phyloP scores from a whole-genome alignment of 2,888 invertebrate genomes.

The Hoplodrina blanda region DNA sequence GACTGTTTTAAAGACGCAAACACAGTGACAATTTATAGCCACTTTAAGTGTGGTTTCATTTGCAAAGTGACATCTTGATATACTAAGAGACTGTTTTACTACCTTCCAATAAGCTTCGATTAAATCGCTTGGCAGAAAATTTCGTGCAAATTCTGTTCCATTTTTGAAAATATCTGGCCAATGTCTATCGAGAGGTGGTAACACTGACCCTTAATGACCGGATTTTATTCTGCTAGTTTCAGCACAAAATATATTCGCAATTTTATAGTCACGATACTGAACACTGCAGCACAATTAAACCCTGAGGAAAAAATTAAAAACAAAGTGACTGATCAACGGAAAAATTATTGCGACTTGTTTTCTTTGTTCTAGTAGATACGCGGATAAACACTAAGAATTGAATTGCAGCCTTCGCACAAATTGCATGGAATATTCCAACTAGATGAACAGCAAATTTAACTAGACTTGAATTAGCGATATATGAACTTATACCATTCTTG shows the following conservation, averaged over 20 bases:
- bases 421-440: constrained; percentile 20
- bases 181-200: too few species aligned
- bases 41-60: constrained; percentile 68
- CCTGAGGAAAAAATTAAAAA: constrained; percentile 29
- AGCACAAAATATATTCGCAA: neutral
- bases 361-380: constrained; percentile 63
- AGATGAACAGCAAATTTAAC: neutral
- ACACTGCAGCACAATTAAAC: constrained; percentile 4
- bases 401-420: constrained; percentile 24
- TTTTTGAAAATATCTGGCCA: neutral
- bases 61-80: constrained; percentile 61
- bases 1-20: constrained; percentile 72
- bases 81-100: neutral
- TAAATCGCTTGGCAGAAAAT: neutral
- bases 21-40: constrained; percentile 70
- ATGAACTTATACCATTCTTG: neutral
- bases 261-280: neutral
- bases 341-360: constrained; percentile 59
- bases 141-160: neutral
- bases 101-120: neutral
- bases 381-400: constrained; percentile 35
- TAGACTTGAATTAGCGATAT: neutral
- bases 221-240: neutral
- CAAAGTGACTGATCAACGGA: constrained; percentile 33
- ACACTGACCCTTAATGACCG: neutral